These are phyloP conservation scores for Huso huso DNA, from an alignment of 2,797 vertebrate species.

Conservation along the genomic window DNA sequence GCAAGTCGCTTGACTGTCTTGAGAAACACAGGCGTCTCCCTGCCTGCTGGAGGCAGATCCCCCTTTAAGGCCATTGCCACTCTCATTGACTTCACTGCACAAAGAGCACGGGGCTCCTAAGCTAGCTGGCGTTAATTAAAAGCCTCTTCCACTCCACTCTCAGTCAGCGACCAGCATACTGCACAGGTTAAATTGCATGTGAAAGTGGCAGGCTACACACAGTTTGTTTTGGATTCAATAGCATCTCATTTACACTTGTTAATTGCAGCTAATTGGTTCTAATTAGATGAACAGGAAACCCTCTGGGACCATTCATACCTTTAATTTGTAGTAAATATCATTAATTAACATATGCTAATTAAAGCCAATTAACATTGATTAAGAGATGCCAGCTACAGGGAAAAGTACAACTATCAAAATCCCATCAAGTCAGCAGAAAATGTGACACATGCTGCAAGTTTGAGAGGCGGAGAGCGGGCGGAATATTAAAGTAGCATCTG, in stretches of 20 bases:
- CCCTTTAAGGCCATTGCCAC: too few relatives aligned
- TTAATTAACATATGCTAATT: constrained; percentile 99
- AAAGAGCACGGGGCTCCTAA: background rate
- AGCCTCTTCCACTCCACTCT: constrained; percentile 25
- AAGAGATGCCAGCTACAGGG: constrained; percentile 91
- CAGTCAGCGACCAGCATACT: constrained; percentile 28
- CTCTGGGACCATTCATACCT: constrained; percentile 99
- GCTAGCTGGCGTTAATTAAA: constrained; percentile 19
- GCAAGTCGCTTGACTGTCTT: too few relatives aligned
- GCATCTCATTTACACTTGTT: constrained; percentile 99
- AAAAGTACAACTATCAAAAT: constrained; percentile 79
- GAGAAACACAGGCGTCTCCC: too few relatives aligned
- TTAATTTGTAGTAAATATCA: constrained; percentile 99
- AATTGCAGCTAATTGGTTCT: constrained; percentile 99
- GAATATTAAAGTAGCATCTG: constrained; percentile 23
- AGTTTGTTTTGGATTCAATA: constrained; percentile 99
- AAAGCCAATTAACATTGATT: constrained; percentile 98
- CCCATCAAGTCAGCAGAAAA: constrained; percentile 64
- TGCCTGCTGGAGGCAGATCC: too few relatives aligned
- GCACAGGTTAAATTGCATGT: constrained; percentile 53
- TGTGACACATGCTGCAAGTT: constrained; percentile 33
- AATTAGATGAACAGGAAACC: constrained; percentile 99
- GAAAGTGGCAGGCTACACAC: constrained; percentile 66
- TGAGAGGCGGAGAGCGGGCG: background rate
- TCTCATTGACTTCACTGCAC: background rate